phyloP scores from a whole-genome alignment of 2,888 invertebrate species.

The Lasioglossum oenotherae region DNA sequence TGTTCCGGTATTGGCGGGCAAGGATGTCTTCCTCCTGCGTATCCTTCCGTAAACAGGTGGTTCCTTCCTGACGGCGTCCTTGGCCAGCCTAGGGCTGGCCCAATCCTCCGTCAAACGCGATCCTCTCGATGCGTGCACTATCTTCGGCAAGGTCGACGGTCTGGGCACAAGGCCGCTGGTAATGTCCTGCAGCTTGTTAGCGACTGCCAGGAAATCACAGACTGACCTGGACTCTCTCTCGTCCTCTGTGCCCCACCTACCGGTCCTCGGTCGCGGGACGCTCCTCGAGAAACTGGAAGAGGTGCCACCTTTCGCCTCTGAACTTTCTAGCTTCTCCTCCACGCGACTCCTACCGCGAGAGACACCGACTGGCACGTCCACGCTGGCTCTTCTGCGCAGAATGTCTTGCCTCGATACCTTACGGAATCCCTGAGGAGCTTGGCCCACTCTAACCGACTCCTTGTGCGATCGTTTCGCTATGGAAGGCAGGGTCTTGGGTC shows the following conservation, averaged over 20 bases:
- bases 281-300: conserved; percentile 68
- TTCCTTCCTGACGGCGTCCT: conserved; percentile 73
- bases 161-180: conserved; percentile 71
- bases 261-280: conserved; percentile 60
- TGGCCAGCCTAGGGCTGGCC: conserved; percentile 55
- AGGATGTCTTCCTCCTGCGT: conserved; percentile 77
- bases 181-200: conserved; percentile 67
- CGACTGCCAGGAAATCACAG: conserved; percentile 74
- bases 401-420: conserved; percentile 80
- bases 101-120: conserved; percentile 60
- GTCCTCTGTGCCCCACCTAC: conserved; percentile 66
- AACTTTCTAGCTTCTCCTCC: conserved; percentile 54
- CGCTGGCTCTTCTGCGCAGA: conserved; percentile 72
- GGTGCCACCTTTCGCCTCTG: conserved; percentile 55
- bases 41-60: conserved; percentile 81
- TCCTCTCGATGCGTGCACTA: conserved; percentile 66
- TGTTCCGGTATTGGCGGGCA: conserved; percentile 58
- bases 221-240: conserved; percentile 72
- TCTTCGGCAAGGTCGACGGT: conserved; percentile 81
- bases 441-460: conserved; percentile 51
- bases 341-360: conserved; percentile 1
- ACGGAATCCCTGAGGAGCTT: conserved; percentile 56
- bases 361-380: conserved; percentile 56
- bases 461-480: conserved; percentile 64
- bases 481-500: conserved; percentile 78